Base-by-base conservation (phyloP, 1,140 invertebrate genomes). In the Nautilus pompilius region DNA sequence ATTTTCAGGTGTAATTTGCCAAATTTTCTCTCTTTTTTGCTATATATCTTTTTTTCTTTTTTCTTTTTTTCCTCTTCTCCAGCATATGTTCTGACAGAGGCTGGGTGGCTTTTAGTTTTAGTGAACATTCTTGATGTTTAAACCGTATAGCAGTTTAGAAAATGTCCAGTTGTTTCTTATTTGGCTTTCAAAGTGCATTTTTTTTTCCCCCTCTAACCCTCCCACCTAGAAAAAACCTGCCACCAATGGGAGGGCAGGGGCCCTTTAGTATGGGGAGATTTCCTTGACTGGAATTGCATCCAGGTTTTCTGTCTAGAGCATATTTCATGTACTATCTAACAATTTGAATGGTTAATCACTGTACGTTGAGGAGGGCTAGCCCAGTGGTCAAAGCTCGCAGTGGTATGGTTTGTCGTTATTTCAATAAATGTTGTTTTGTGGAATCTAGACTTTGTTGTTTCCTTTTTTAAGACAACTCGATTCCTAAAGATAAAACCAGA, bases 381-480 rank as follows among this genome's bases (percentile, higher is more conserved):
- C 49, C 49, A 53, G 49, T 53, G 49, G 49, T 53, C 49, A 53
- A 53, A 53, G 49, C 56, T 58, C 56, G 24, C 56, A 58, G 36
- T 58, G 56, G 56, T 36, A 58, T 36, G 56, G 56, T n/a, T 36
- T 62, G 56, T 62, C 60, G 48, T 62, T 68, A 65, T 75, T 75
- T 66, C 67, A 72, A 71, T 75, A 75, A 75, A 75, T 75, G 73
- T 75, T 75, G 73, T 75, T 75, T 74, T 75, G 67, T 69, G 68
- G 59, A 65, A 58, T 22, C 26, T 20, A 13, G 15, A 2, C 5
- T 36, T 24, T 48, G 5, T 48, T 48, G 45, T 48, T 48, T 48
- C n/a, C n/a, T 10, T 48, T n/a, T n/a, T n/a, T n/a, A n/a, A n/a
- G n/a, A n/a, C n/a, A n/a, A n/a, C n/a, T n/a, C n/a, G n/a, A n/a